Percentiles rank a stretch among this genome's conserved stretches.
phyloP scores from a whole-genome alignment of 1,140 invertebrate genomes.

The Anastatus disparis region DNA sequence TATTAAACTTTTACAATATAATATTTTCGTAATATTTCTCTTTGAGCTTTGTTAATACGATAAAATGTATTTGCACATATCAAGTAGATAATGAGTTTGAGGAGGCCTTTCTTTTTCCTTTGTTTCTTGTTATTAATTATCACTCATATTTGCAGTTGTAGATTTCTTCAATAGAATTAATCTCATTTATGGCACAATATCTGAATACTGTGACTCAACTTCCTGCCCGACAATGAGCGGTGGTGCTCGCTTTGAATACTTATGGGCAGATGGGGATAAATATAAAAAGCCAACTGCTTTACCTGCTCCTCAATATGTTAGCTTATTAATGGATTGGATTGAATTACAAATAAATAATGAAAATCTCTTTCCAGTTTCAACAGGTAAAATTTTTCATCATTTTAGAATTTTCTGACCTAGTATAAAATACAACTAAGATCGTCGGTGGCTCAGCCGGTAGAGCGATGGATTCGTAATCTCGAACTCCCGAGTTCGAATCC shows the following conservation, averaged over 20 bases:
- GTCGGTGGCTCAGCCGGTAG: too few species aligned
- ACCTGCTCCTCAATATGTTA: conserved; percentile 89
- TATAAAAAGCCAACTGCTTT: conserved; percentile 91
- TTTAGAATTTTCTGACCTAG: too few species aligned
- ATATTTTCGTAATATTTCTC: too few species aligned
- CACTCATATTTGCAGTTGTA: conserved; percentile 76
- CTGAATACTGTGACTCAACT: conserved; percentile 86
- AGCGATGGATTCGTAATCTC: too few species aligned
- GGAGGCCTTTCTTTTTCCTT: too few species aligned
- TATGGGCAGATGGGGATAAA: conserved; percentile 89
- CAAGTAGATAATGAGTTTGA: too few species aligned
- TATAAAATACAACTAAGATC: too few species aligned
- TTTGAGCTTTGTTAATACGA: background rate
- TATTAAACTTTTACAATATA: too few species aligned
- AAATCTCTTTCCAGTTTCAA: conserved; percentile 83
- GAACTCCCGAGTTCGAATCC: too few species aligned
- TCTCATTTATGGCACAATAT: conserved; percentile 90
- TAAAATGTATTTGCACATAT: too few species aligned
- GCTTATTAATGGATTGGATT: conserved; percentile 93
- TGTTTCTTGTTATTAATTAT: conserved; percentile 14
- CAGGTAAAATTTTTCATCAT: conserved; percentile 69
- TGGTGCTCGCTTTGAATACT: conserved; percentile 88
- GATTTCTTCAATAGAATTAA: conserved; percentile 98
- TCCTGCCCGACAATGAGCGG: conserved; percentile 94
- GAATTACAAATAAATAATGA: conserved; percentile 95